A percentile compares a stretch with the other conserved stretches of the same genome.
Evolutionary conservation across 2,113 vertebrate species (phyloP).

Genomic region (Anguilla japonica): DNA sequence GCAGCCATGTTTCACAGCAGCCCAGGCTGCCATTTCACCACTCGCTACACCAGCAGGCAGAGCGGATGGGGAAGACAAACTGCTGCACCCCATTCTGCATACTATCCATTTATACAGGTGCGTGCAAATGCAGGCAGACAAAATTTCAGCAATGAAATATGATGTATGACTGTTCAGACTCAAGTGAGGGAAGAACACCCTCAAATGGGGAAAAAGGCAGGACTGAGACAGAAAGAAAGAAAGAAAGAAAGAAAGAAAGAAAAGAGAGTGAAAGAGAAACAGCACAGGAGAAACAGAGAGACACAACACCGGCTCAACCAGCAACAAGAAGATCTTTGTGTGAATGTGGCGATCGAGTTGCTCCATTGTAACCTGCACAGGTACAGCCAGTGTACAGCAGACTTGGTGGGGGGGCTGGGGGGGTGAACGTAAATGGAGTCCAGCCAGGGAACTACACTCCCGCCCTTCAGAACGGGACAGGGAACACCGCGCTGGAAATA

Average conservation of each 20-base stretch:
- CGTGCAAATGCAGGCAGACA: background rate
- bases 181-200: no score
- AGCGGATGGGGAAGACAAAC: background rate
- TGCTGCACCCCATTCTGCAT: background rate
- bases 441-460: constrained; percentile 4
- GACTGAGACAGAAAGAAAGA: background rate
- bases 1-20: background rate
- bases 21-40: background rate
- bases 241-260: background rate
- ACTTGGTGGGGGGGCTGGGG: constrained; percentile 4
- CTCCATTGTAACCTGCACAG: constrained; percentile 22
- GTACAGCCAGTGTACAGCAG: constrained; percentile 23
- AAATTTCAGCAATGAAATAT: background rate
- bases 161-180: no score
- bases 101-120: background rate
- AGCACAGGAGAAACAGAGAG: background rate
- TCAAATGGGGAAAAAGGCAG: no score
- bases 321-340: constrained; percentile 30
- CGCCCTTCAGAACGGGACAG: constrained; percentile 29
- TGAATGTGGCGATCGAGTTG: constrained; percentile 19
- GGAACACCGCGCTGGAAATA: constrained; percentile 51
- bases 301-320: background rate
- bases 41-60: background rate
- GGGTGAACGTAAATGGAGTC: background rate
- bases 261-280: constrained; percentile 3